phyloP scores from a whole-genome alignment of 2,888 invertebrate species.

The Tromatobia lineatoria region DNA sequence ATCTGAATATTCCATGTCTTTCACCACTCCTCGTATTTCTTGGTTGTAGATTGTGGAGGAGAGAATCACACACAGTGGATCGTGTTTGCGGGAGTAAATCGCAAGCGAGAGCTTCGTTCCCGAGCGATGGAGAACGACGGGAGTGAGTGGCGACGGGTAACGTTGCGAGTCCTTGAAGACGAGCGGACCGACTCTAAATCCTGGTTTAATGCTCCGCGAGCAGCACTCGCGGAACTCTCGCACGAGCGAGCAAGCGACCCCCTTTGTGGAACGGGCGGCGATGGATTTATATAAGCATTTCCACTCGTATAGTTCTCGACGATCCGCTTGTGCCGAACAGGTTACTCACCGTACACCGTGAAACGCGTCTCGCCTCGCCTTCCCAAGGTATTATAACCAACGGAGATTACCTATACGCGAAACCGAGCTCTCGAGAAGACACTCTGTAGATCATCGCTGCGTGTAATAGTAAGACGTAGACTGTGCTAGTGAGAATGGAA shows the following conservation, averaged over 20 bases:
- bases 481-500: conserved; percentile 1
- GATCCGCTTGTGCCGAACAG: conserved; percentile 52
- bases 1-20: conserved; percentile 51
- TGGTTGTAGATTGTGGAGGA: conserved; percentile 4
- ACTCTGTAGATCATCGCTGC: conserved; percentile 56
- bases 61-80: background rate
- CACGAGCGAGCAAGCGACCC: conserved; percentile 30
- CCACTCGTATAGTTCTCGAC: conserved; percentile 53
- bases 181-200: conserved; percentile 73
- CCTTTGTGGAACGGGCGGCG: conserved; percentile 64
- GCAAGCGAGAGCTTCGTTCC: conserved; percentile 48
- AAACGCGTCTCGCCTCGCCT: conserved; percentile 38
- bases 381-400: conserved; percentile 39
- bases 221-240: conserved; percentile 49
- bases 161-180: conserved; percentile 77
- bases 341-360: conserved; percentile 48
- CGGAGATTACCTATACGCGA: conserved; percentile 46
- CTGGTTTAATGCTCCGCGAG: conserved; percentile 66
- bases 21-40: conserved; percentile 27
- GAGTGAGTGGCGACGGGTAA: conserved; percentile 75
- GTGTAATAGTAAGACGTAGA: conserved; percentile 30
- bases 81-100: conserved; percentile 29
- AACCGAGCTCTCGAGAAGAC: conserved; percentile 41
- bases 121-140: conserved; percentile 52
- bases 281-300: conserved; percentile 70